phyloP scores from a whole-genome alignment of 2,113 vertebrate species.

The Thamnaconus septentrionalis region DNA sequence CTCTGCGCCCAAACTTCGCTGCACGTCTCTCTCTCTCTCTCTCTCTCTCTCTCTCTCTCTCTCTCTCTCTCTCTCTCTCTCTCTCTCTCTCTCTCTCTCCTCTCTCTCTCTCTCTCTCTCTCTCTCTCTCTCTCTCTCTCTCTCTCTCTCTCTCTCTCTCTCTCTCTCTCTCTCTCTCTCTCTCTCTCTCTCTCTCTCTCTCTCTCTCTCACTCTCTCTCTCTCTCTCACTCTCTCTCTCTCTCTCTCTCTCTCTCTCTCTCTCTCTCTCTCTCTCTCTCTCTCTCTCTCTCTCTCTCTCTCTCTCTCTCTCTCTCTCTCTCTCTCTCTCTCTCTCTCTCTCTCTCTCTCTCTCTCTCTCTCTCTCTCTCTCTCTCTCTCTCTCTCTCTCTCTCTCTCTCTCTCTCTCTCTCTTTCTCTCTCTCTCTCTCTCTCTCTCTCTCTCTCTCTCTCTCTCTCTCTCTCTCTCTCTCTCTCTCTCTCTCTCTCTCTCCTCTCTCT shows the following conservation, averaged over 20 bases:
- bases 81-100: background rate
- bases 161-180: too few relatives aligned
- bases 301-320: background rate
- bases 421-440: background rate
- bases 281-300: constrained; percentile 25
- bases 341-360: constrained; percentile 28
- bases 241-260: constrained; percentile 31
- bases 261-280: background rate
- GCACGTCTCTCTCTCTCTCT: constrained; percentile 41
- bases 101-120: background rate
- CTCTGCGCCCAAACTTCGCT: constrained; percentile 64
- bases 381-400: constrained; percentile 25
- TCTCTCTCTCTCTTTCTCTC: background rate
- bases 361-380: background rate
- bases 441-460: constrained; percentile 28
- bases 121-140: constrained; percentile 28
- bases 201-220: background rate
- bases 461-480: background rate
- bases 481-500: too few relatives aligned
- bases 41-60: background rate
- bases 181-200: too few relatives aligned
- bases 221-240: background rate
- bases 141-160: background rate
- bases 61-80: constrained; percentile 12
- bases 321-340: background rate